Evolutionary conservation across 2,888 invertebrate genomes (phyloP), one percentile per base, ranked within the genome.

Genomic region (Xanthorhoe designata): DNA sequence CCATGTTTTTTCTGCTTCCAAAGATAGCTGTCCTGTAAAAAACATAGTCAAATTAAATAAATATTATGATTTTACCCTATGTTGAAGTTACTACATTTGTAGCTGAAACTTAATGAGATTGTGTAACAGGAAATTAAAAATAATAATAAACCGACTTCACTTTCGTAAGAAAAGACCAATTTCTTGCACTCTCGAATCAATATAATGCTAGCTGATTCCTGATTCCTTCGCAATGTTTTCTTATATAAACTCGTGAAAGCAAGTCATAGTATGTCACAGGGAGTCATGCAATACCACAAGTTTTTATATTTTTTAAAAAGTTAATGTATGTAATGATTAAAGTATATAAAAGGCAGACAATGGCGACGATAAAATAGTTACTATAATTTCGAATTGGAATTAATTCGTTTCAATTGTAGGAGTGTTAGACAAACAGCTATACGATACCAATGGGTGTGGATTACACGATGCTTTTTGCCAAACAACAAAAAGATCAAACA

Each of bases 1-100:
- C 98, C 98, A 98, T 74, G 97, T 97, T 90, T 97, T 97, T 89
- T 98, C 97, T 69, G 97, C 97, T 90, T 97, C 97, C 85, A 97
- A 94, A 67, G 97, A 97, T 83, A 97, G 94, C 94, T 97, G 97
- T 84, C 97, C 97, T 97, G 91, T 65, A 90, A 89, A 89, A 89
- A 42, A 42, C 38, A 42, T 0, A 42, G 2, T 13, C 13, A 13
- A 42, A 42, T 42, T 13, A 13, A 35, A 35, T 35, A 2, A 35
- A 10, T 35, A 9, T 35, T 9, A 9, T 9, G 10, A 0, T 9
- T 35, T 35, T 35, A 24, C 24, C 2, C n/a, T n/a, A n/a, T n/a
- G n/a, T n/a, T n/a, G n/a, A n/a, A n/a, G n/a, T n/a, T n/a, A n/a
- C n/a, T n/a, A n/a, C n/a, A n/a, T n/a, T n/a, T n/a, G n/a, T n/a